Percentiles rank a stretch among this genome's conserved stretches.
Conservation (phyloP, 1,140 invertebrate genomes). For the Chlorops oryzae region DNA sequence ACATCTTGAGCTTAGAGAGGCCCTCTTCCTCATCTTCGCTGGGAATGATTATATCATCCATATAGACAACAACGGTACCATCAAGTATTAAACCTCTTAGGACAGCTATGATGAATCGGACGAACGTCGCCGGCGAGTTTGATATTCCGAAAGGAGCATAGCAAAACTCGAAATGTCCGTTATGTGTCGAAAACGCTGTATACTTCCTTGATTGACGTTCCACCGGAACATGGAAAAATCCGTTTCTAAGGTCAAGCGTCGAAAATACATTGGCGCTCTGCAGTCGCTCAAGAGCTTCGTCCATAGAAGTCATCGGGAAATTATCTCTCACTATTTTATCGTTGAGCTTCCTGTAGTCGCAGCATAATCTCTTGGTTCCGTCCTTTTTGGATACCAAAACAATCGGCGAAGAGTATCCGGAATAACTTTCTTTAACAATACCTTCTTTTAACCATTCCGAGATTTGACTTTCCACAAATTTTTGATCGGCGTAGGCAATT, state of each 20-base stretch:
- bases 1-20: not conserved
- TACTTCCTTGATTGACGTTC: not conserved
- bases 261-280: conserved; percentile 14
- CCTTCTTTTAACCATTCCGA: conserved; percentile 10
- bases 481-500: not conserved
- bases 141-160: not conserved
- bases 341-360: conserved; percentile 5
- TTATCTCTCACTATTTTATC: conserved; percentile 7
- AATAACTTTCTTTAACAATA: not conserved
- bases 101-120: not conserved
- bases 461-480: not conserved
- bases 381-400: conserved; percentile 32
- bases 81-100: not conserved
- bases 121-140: conserved; percentile 8
- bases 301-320: conserved; percentile 22
- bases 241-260: conserved; percentile 16
- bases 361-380: too few relatives aligned
- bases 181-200: conserved; percentile 1
- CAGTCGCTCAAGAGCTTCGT: conserved; percentile 17
- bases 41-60: conserved; percentile 9
- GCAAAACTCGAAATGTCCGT: conserved; percentile 6
- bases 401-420: conserved; percentile 22
- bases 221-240: conserved; percentile 10
- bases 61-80: not conserved
- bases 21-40: not conserved